Conservation (phyloP, 2,888 invertebrate species). For the Ennomos quercinarius region DNA sequence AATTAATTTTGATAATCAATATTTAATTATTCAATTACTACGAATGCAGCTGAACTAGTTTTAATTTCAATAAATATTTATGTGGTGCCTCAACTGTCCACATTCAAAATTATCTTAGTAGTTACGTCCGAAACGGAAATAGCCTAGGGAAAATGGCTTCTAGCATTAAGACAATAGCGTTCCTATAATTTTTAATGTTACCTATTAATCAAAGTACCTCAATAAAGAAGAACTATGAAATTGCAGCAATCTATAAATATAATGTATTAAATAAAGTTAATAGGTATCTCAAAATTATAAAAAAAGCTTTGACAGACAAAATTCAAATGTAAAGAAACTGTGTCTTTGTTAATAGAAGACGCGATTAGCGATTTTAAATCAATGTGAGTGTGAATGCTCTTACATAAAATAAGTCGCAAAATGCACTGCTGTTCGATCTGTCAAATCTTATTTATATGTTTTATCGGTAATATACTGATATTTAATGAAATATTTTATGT, state of each 20-base stretch:
- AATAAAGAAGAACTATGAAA: slow-evolving; percentile 39
- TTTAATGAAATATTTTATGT: too few relatives aligned
- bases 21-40: too few relatives aligned
- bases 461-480: too few relatives aligned
- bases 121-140: slow-evolving; percentile 13
- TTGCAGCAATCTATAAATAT: slow-evolving; percentile 13
- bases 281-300: too few relatives aligned
- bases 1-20: too few relatives aligned
- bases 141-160: slow-evolving; percentile 28
- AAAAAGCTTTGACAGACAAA: background rate
- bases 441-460: too few relatives aligned
- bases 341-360: too few relatives aligned
- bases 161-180: slow-evolving; percentile 63
- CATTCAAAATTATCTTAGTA: slow-evolving; percentile 18
- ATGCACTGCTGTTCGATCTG: too few relatives aligned
- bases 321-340: too few relatives aligned
- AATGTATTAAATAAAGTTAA: background rate
- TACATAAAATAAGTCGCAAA: too few relatives aligned
- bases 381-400: too few relatives aligned
- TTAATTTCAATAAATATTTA: slow-evolving; percentile 15
- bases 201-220: slow-evolving; percentile 60
- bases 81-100: slow-evolving; percentile 24
- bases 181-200: slow-evolving; percentile 66
- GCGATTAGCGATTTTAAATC: too few relatives aligned
- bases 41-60: slow-evolving; percentile 25